A percentile compares a stretch with the other conserved stretches of the same genome.
phyloP scores from a whole-genome alignment of 2,113 vertebrate species.

The Willisornis vidua region DNA sequence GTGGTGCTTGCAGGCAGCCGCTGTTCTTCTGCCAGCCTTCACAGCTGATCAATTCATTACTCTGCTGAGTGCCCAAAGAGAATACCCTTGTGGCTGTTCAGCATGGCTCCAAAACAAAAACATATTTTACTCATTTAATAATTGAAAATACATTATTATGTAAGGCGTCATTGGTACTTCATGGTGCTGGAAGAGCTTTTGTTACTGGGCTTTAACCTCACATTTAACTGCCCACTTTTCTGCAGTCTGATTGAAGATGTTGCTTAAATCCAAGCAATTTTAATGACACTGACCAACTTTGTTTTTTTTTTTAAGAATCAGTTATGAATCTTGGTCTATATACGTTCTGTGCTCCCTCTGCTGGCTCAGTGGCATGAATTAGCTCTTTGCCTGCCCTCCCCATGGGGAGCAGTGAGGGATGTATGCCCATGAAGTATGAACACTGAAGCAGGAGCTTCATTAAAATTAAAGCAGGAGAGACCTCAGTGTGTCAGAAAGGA shows the following conservation, averaged over 20 bases:
- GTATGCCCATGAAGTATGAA: neutral
- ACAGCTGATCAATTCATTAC: constrained; percentile 53
- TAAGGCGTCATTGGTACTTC: neutral
- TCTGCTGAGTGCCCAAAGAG: constrained; percentile 14
- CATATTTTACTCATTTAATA: constrained; percentile 57
- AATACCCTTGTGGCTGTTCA: constrained; percentile 51
- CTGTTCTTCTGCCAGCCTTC: neutral
- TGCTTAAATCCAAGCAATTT: neutral
- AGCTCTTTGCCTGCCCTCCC: neutral
- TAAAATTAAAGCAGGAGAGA: constrained; percentile 25
- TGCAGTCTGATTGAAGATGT: neutral
- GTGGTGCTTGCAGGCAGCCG: neutral
- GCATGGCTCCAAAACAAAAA: constrained; percentile 7
- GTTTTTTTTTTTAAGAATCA: neutral
- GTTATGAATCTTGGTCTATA: neutral
- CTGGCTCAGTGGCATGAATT: constrained; percentile 1
- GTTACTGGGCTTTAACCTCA: neutral
- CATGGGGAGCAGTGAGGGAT: neutral
- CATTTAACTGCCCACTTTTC: neutral
- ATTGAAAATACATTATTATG: constrained; percentile 7
- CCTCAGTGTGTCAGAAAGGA: neutral
- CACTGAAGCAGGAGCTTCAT: neutral
- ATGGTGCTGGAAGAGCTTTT: neutral
- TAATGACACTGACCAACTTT: neutral
- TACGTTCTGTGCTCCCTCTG: constrained; percentile 47